A percentile compares a stretch with the other conserved stretches of the same genome.
phyloP scores from a whole-genome alignment of 35 echinoderm and acorn worm genomes.

The Apostichopus japonicus region DNA sequence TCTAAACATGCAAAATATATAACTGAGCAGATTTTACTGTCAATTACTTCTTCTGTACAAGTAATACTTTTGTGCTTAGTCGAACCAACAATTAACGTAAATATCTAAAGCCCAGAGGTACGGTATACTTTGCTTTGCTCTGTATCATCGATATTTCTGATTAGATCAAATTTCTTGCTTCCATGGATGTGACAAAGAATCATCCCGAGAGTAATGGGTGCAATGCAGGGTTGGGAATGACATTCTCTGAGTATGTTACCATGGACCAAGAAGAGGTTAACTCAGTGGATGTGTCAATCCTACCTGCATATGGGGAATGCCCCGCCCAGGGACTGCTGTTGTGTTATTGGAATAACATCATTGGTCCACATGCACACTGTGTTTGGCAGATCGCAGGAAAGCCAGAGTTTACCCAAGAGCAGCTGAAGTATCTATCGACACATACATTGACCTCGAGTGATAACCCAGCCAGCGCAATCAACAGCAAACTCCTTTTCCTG shows the following conservation, averaged over 20 bases:
- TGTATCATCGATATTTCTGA: neutral
- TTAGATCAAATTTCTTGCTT: no score
- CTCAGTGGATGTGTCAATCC: neutral
- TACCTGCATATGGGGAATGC: slow-evolving; percentile 60
- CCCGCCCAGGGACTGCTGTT: slow-evolving; percentile 78
- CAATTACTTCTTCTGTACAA: no score
- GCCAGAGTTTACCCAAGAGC: slow-evolving; percentile 54
- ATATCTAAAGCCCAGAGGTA: no score
- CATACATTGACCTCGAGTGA: slow-evolving; percentile 89
- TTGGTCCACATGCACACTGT: slow-evolving; percentile 79
- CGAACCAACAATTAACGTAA: no score
- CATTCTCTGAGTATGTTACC: slow-evolving; percentile 20
- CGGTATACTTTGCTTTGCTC: neutral
- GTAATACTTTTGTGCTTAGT: no score
- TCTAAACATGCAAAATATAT: no score
- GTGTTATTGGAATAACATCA: slow-evolving; percentile 94
- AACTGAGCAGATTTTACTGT: no score
- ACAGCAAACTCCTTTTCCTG: slow-evolving; percentile 80
- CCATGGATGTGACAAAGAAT: slow-evolving; percentile 1
- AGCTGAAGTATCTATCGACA: slow-evolving; percentile 71
- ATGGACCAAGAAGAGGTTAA: slow-evolving; percentile 60
- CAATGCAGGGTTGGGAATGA: no score
- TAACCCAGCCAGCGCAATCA: slow-evolving; percentile 59
- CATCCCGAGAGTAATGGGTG: neutral
- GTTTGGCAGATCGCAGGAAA: slow-evolving; percentile 77